These are phyloP conservation scores for Marisa cornuarietis DNA, from an alignment of 1,140 invertebrate genomes.

Conservation along the genomic window DNA sequence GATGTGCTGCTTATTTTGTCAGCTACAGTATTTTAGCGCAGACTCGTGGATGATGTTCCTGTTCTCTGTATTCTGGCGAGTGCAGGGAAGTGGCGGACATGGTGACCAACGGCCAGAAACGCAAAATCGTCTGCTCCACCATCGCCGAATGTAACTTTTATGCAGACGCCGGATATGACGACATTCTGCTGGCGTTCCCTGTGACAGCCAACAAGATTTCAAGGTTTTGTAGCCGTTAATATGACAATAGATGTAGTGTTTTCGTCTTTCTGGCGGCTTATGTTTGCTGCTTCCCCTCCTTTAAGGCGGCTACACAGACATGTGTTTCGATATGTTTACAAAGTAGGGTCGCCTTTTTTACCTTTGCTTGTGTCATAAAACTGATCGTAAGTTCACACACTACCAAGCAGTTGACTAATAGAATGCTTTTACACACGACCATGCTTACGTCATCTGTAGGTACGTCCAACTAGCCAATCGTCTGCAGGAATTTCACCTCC, in stretches of 20 bases:
- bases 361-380: no score
- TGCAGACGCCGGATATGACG: conserved; percentile 62
- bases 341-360: no score
- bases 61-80: background rate
- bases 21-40: no score
- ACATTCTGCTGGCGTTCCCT: conserved; percentile 60
- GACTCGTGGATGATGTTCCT: no score
- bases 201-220: conserved; percentile 53
- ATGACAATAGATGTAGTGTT: background rate
- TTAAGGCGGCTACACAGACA: background rate
- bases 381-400: background rate
- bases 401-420: background rate
- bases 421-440: background rate
- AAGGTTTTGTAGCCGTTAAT: conserved; percentile 30
- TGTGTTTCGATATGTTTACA: no score
- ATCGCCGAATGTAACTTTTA: conserved; percentile 61
- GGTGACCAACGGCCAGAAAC: conserved; percentile 54
- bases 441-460: conserved; percentile 30
- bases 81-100: conserved; percentile 54
- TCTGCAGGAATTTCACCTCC: conserved; percentile 59
- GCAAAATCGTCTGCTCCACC: conserved; percentile 61
- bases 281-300: background rate
- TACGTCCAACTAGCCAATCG: conserved; percentile 42
- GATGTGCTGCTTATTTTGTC: no score
- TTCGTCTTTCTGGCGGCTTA: background rate